These are phyloP conservation scores for Microtus pennsylvanicus DNA, from an alignment of 2,113 vertebrate species.

Conservation along the genomic window DNA sequence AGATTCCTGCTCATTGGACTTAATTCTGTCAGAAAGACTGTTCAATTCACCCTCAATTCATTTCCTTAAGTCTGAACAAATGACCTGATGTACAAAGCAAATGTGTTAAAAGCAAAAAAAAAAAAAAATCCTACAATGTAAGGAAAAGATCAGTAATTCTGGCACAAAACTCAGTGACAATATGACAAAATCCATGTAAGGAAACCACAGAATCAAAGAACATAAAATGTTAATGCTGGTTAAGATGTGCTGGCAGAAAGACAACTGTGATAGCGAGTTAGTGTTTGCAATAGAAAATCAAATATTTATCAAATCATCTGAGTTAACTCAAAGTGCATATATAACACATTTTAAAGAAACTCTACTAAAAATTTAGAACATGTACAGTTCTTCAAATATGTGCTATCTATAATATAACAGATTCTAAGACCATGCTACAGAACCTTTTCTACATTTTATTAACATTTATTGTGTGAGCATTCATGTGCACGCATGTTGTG, in stretches of 20 bases:
- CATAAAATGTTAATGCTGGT: slow-evolving; percentile 44
- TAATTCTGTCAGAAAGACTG: background rate
- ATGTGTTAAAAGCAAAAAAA: slow-evolving; percentile 51
- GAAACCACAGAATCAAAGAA: slow-evolving; percentile 16
- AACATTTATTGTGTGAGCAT: too few species aligned
- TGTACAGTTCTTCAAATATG: background rate
- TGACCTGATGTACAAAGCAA: slow-evolving; percentile 51
- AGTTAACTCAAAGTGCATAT: background rate
- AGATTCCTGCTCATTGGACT: background rate
- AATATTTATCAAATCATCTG: background rate
- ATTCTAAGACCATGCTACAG: background rate
- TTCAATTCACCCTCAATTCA: background rate
- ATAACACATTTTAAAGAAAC: slow-evolving; percentile 39
- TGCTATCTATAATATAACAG: background rate
- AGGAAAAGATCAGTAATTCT: slow-evolving; percentile 3
- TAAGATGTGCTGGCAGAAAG: background rate
- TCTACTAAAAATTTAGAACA: background rate
- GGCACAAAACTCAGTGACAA: slow-evolving; percentile 19
- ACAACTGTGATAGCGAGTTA: background rate
- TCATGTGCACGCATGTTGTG: too few species aligned
- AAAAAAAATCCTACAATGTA: background rate
- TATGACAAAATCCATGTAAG: background rate
- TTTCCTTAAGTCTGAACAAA: slow-evolving; percentile 36
- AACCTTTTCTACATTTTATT: background rate
- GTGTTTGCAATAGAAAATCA: slow-evolving; percentile 9